Conservation (phyloP, 2,113 vertebrate species). For the Setophaga coronata region DNA sequence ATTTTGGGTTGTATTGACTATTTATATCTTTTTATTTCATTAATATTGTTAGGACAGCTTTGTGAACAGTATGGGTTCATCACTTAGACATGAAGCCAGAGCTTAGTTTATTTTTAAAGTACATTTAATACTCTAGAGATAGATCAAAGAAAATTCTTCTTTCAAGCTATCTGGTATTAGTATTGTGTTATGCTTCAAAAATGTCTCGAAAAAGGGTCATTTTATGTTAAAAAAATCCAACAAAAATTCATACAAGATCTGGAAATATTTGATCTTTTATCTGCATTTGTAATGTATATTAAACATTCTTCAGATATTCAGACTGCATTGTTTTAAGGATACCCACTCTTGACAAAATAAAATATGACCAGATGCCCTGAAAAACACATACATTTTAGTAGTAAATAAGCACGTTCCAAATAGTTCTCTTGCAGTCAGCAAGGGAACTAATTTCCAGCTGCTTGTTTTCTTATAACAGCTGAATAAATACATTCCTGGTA, state of each 20-base stretch:
- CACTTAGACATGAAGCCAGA: not conserved
- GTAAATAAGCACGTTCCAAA: conserved; percentile 62
- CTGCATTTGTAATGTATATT: not conserved
- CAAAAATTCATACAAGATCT: not conserved
- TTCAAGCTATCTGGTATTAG: not conserved
- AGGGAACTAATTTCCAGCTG: conserved; percentile 61
- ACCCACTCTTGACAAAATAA: conserved; percentile 34
- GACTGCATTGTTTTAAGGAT: not conserved
- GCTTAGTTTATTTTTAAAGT: not conserved
- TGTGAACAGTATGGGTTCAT: not conserved
- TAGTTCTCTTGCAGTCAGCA: conserved; percentile 8
- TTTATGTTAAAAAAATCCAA: not conserved
- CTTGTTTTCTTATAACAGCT: conserved; percentile 54
- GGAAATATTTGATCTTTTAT: not conserved
- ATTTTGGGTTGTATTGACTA: not conserved
- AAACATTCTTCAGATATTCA: conserved; percentile 19
- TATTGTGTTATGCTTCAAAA: not conserved
- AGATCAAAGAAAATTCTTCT: conserved; percentile 20
- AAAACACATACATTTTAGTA: conserved; percentile 40
- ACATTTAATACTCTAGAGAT: conserved; percentile 7
- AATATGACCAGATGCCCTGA: conserved; percentile 45
- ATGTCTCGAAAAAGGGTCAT: not conserved
- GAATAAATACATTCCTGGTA: conserved; percentile 60
- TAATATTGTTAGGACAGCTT: not conserved
- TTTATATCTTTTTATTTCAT: conserved; percentile 22